Evolutionary conservation across 2,113 vertebrate species (phyloP), one percentile per base, ranked within the genome.

Genomic region (Abramis brama): DNA sequence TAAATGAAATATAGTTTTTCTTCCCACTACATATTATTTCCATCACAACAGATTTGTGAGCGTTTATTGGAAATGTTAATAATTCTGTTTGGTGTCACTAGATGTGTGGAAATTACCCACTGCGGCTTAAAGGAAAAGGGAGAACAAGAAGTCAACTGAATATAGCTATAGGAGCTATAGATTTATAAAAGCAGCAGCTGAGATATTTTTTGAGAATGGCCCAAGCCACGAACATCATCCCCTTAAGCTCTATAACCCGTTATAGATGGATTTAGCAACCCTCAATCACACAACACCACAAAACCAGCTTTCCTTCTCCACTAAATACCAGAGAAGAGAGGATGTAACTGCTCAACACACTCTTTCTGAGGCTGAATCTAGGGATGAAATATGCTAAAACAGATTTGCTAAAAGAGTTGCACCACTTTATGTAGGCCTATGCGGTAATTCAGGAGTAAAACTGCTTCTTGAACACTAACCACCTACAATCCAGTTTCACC

Each of bases 201-300:
- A 82, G 10, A 36, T 73, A 36, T 83, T 83, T 27, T 83, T 70
- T 57, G 9, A 70, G 50, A 55, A 50, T 27, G 52, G 27, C 27
- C 12, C 50, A 70, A 17, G 30, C 50, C 30, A 57, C 5, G 5
- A 73, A 50, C 81, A 83, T 83, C 50, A 57, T 71, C 50, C 47
- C 81, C 25, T 83, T 36, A 83, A 83, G 47, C 81, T 39, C 30
- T 83, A 43, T 13, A 81, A 83, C 30, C 30, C 66, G 4, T 71
- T 73, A 33, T 33, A 39, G 50, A 17, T 36, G 64, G 66, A 71
- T 83, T 83, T 68, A 82, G 79, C 79, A 82, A 52, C 62, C 27
- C 62, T 68, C 39, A 82, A 66, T 82, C 79, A 68, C 60, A 33
- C 12, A 21, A 47, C 39, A 66, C 39, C 39, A 43, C n/a, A 52